Evolutionary conservation across 1,140 invertebrate species (phyloP), one percentile per base, ranked within the genome.

Genomic region (Sipha flava): DNA sequence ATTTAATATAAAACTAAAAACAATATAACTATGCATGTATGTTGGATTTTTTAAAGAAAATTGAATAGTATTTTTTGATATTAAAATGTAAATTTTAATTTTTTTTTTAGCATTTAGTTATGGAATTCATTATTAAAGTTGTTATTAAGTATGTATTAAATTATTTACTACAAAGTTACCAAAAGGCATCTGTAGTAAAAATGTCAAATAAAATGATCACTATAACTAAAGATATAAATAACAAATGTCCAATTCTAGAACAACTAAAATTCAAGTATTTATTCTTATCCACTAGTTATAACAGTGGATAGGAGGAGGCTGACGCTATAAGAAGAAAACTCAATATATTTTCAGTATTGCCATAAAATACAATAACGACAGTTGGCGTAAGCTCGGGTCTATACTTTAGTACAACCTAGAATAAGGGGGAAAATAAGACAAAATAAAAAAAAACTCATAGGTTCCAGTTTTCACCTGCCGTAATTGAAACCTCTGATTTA

Each of bases 401-500:
- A 62, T n/a, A 34, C 31, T 62, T 62, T 3, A 18, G 59, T n/a
- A n/a, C 9, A 9, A 40, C 14, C 9, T 40, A 12, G n/a, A n/a
- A 64, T n/a, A 37, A 21, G 3, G 31, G 18, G 2, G 1, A 66
- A 66, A 34, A n/a, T 7, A 52, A 52, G 3, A 21, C 47, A n/a
- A 52, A 52, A 21, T n/a, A 62, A 40, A 16, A 4, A 40, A 66
- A 52, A 66, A 66, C 31, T 66, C 34, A 66, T 66, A 66, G 34
- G n/a, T 37, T 40, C 34, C 62, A 40, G 62, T 66, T 66, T 66
- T 66, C 62, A 66, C 31, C 34, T 66, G 62, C 62, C 59, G 34
- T 66, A 66, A 66, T 66, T 66, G 62, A 66, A 59, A 37, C 31
- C 62, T 12, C 62, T 40, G 62, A 66, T 66, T 66, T 66, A 66